Evolutionary conservation across 2,113 vertebrate genomes (phyloP).

Genomic region (Dasyprocta punctata): DNA sequence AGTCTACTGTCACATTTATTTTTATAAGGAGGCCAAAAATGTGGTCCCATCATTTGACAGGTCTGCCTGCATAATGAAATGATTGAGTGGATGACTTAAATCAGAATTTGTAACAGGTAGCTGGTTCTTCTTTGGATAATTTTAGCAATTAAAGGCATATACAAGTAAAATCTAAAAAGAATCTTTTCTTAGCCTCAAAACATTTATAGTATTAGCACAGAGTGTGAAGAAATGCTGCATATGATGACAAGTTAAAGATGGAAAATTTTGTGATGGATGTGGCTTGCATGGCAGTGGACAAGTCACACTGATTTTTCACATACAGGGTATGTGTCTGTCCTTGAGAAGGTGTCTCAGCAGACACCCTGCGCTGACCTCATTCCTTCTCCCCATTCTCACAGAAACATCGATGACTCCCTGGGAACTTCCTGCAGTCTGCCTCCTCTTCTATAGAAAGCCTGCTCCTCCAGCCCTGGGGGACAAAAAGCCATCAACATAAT

Average conservation of each 20-base stretch:
- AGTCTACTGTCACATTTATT: not conserved
- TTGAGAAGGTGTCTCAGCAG: not conserved
- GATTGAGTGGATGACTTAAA: not conserved
- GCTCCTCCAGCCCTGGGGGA: conserved; percentile 31
- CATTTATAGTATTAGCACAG: not conserved
- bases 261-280: not conserved
- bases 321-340: not conserved
- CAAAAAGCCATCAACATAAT: not conserved
- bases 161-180: conserved; percentile 22
- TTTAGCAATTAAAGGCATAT: not conserved
- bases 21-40: not conserved
- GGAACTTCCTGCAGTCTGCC: conserved; percentile 68
- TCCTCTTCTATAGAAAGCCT: conserved; percentile 51
- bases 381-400: conserved; percentile 48
- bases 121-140: not conserved
- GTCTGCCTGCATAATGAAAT: not conserved
- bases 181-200: not conserved
- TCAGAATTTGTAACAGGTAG: not conserved
- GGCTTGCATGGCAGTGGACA: not conserved
- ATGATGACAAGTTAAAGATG: not conserved
- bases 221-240: not conserved
- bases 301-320: not conserved
- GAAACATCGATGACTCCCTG: conserved; percentile 28
- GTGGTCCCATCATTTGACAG: not conserved
- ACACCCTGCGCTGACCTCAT: conserved; percentile 19